phyloP scores from a whole-genome alignment of 2,888 invertebrate species.

The Limulus polyphemus region DNA sequence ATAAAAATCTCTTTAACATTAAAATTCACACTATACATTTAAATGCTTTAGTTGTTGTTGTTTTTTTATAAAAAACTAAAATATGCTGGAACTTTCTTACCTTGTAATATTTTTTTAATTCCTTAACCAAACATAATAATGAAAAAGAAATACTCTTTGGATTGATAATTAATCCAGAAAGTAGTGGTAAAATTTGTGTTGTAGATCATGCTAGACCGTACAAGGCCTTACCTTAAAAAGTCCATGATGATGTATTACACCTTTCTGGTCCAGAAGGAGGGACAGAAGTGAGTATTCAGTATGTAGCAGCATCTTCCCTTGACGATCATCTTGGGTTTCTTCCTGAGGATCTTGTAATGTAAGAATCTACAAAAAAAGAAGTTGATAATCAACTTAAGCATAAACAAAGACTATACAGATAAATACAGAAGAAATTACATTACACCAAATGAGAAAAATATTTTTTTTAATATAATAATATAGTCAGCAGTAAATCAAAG shows the following conservation, averaged over 20 bases:
- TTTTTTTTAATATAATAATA: too few relatives aligned
- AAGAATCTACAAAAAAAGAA: slow-evolving; percentile 26
- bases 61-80: too few relatives aligned
- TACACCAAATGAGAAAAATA: too few relatives aligned
- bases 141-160: neutral
- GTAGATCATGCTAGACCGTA: neutral
- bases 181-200: neutral
- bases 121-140: too few relatives aligned
- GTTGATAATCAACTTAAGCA: slow-evolving; percentile 8
- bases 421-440: slow-evolving; percentile 32
- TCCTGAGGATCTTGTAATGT: slow-evolving; percentile 41
- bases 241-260: slow-evolving; percentile 62
- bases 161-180: slow-evolving; percentile 3
- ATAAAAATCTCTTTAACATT: too few relatives aligned
- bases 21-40: too few relatives aligned
- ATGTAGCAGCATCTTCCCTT: slow-evolving; percentile 63
- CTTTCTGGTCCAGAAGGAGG: slow-evolving; percentile 52
- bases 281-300: slow-evolving; percentile 61
- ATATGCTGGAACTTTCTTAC: too few relatives aligned
- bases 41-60: too few relatives aligned
- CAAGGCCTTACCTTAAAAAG: slow-evolving; percentile 50
- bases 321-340: slow-evolving; percentile 58
- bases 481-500: too few relatives aligned
- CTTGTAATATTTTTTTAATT: too few relatives aligned
- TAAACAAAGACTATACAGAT: neutral